These are phyloP conservation scores for Epicauta chinensis DNA, from an alignment of 1,140 invertebrate species.

Conservation along the genomic window DNA sequence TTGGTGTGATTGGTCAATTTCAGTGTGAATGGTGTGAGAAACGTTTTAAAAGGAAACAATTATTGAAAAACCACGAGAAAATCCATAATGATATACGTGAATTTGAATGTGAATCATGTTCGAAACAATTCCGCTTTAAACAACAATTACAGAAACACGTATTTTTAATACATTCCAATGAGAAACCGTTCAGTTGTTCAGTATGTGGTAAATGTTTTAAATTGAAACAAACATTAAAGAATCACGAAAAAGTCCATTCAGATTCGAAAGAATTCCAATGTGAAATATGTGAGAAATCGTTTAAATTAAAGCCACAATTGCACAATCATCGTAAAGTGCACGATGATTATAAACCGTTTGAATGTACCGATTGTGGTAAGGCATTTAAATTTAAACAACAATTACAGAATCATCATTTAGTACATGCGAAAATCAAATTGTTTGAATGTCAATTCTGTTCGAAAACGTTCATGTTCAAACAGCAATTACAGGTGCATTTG, in stretches of 20 bases:
- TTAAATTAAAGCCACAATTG: slow-evolving; percentile 25
- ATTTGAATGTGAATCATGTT: slow-evolving; percentile 6
- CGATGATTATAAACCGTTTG: slow-evolving; percentile 15
- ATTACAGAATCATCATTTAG: slow-evolving; percentile 15
- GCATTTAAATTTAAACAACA: slow-evolving; percentile 22
- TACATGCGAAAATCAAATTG: slow-evolving; percentile 17
- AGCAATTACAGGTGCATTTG: slow-evolving; percentile 8
- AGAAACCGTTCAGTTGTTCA: slow-evolving; percentile 5
- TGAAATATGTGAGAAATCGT: slow-evolving; percentile 21
- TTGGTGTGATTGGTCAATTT: neutral
- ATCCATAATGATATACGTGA: slow-evolving; percentile 1
- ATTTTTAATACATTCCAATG: slow-evolving; percentile 4
- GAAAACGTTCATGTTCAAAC: slow-evolving; percentile 3
- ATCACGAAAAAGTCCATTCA: slow-evolving; percentile 14
- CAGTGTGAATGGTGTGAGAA: slow-evolving; percentile 13
- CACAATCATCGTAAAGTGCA: slow-evolving; percentile 24
- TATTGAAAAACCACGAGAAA: slow-evolving; percentile 7
- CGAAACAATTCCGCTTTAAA: slow-evolving; percentile 18
- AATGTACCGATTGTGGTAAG: slow-evolving; percentile 18
- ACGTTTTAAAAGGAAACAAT: slow-evolving; percentile 9
- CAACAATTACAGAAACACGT: slow-evolving; percentile 19
- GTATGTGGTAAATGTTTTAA: slow-evolving; percentile 4
- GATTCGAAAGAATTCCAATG: slow-evolving; percentile 14
- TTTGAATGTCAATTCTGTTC: slow-evolving; percentile 13
- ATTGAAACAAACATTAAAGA: slow-evolving; percentile 7